Evolutionary conservation across 2,797 vertebrate genomes (phyloP).

Genomic region (Poecilia velifera): DNA sequence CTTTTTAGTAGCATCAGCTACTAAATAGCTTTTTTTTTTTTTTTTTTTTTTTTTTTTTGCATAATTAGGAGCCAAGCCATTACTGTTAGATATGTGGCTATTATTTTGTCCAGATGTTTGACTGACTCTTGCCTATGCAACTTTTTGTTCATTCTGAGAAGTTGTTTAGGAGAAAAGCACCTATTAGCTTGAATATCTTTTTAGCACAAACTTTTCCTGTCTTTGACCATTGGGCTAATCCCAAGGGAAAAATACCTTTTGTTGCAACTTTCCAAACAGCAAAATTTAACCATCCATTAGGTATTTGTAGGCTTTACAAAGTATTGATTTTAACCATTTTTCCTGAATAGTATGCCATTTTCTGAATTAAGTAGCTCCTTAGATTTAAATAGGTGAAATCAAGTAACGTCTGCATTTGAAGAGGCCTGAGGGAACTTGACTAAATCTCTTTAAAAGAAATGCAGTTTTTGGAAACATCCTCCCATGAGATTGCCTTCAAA

Average conservation of each 20-base stretch:
- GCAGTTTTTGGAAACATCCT: not conserved
- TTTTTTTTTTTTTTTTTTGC: not conserved
- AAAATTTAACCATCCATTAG: not conserved
- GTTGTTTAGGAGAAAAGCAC: not conserved
- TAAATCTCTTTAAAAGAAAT: not conserved
- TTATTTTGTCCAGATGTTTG: not conserved
- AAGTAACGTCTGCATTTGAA: not conserved
- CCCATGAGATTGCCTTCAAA: not conserved
- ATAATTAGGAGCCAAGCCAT: not conserved
- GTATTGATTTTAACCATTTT: not conserved
- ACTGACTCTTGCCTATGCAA: not conserved
- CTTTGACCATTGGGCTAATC: not conserved
- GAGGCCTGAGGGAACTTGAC: not conserved
- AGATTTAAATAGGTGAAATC: not conserved
- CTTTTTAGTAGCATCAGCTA: too few relatives aligned
- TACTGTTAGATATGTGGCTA: not conserved
- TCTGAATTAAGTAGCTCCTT: not conserved
- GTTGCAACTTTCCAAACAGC: not conserved
- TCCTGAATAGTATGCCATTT: not conserved
- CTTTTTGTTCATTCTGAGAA: not conserved
- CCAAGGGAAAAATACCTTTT: not conserved
- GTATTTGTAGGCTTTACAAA: not conserved
- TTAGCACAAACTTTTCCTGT: not conserved
- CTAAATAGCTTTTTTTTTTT: not conserved
- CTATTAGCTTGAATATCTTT: not conserved